A percentile compares a stretch with the other conserved stretches of the same genome.
Conservation (phyloP, 2,888 invertebrate genomes). For the Furcula furcula region DNA sequence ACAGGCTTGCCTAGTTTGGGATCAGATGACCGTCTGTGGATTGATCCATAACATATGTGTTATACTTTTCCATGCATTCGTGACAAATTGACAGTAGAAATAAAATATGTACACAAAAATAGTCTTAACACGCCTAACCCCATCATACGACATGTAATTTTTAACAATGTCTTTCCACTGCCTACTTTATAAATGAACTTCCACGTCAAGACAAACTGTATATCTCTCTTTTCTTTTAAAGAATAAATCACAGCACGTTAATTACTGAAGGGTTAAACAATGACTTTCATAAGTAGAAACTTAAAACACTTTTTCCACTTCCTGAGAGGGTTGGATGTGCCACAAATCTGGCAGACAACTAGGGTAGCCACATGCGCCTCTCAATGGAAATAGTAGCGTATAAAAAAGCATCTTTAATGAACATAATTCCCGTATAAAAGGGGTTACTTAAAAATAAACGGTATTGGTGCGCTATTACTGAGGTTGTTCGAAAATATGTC, state of each 20-base stretch:
- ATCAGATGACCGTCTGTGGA: too few relatives aligned
- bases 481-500: not conserved
- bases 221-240: too few relatives aligned
- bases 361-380: conserved; percentile 51
- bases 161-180: too few relatives aligned
- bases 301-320: conserved; percentile 36
- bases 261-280: conserved; percentile 20
- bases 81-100: too few relatives aligned
- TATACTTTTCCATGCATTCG: too few relatives aligned
- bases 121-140: too few relatives aligned
- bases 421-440: conserved; percentile 76
- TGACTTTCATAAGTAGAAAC: conserved; percentile 23
- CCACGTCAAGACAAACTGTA: too few relatives aligned
- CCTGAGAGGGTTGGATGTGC: conserved; percentile 40
- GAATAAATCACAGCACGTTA: conserved; percentile 6
- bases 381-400: conserved; percentile 63
- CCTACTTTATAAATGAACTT: too few relatives aligned
- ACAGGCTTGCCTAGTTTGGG: too few relatives aligned
- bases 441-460: conserved; percentile 66
- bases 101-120: too few relatives aligned
- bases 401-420: conserved; percentile 75
- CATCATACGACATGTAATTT: too few relatives aligned
- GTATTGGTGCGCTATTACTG: conserved; percentile 2
- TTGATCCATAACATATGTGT: too few relatives aligned
- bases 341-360: conserved; percentile 44